Conservation (phyloP, 2,888 invertebrate species). For the Nebria salina region DNA sequence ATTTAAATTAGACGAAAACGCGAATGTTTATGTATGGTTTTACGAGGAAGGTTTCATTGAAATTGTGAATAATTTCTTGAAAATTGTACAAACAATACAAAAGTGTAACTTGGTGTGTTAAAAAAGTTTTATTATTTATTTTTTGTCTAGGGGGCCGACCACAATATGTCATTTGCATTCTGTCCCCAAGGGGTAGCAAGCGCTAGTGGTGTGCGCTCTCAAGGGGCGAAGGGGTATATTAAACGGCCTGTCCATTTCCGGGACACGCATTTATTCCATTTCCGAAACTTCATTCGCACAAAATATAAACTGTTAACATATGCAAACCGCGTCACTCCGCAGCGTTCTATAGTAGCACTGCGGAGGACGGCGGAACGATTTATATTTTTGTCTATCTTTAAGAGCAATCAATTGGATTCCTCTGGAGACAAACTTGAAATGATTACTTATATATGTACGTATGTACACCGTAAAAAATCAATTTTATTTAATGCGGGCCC, state of each 20-base stretch:
- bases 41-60: too few relatives aligned
- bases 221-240: background rate
- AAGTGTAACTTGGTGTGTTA: too few relatives aligned
- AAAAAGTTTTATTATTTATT: background rate
- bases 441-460: too few relatives aligned
- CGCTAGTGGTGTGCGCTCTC: too few relatives aligned
- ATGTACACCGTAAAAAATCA: too few relatives aligned
- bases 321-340: background rate
- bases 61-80: too few relatives aligned
- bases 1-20: background rate
- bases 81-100: background rate
- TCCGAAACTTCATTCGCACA: background rate
- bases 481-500: too few relatives aligned
- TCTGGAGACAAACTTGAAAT: too few relatives aligned
- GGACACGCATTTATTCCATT: background rate
- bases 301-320: background rate
- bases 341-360: too few relatives aligned
- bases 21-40: background rate
- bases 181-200: background rate
- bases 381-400: too few relatives aligned
- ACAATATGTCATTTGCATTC: background rate
- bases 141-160: background rate
- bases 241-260: slow-evolving; percentile 1
- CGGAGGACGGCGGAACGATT: too few relatives aligned
- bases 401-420: too few relatives aligned